Evolutionary conservation across 2,113 vertebrate species (phyloP).

Genomic region (Myocastor coypus): DNA sequence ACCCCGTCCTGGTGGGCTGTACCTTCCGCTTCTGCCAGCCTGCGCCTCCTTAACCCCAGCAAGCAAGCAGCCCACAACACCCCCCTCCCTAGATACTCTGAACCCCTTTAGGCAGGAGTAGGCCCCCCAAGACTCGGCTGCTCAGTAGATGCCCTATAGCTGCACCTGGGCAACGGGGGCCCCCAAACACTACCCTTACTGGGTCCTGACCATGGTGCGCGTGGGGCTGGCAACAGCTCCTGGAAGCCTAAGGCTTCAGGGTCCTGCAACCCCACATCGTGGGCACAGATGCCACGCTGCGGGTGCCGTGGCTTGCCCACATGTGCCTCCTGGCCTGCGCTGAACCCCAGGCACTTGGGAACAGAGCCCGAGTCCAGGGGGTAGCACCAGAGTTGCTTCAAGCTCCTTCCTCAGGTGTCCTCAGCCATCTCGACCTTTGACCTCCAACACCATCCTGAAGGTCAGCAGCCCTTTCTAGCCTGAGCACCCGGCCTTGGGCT

Average conservation of each 20-base stretch:
- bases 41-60: not conserved
- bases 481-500: not conserved
- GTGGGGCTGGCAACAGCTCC: not conserved
- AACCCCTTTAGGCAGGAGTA: not conserved
- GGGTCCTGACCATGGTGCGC: not conserved
- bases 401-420: not conserved
- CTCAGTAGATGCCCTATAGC: fast-evolving
- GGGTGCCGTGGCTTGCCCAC: not conserved
- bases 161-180: fast-evolving
- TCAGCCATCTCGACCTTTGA: not conserved
- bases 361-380: not conserved
- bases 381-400: not conserved
- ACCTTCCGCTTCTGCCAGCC: not conserved
- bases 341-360: not conserved
- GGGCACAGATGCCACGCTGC: no score
- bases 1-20: not conserved
- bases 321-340: no score
- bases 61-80: not conserved
- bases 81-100: not conserved
- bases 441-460: not conserved
- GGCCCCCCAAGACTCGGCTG: not conserved
- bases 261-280: not conserved
- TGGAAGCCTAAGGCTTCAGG: not conserved
- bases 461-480: not conserved
- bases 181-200: fast-evolving